phyloP scores from a whole-genome alignment of 37 sponge, comb jelly and placozoan genomes.

The Petrosia ficiformis region DNA sequence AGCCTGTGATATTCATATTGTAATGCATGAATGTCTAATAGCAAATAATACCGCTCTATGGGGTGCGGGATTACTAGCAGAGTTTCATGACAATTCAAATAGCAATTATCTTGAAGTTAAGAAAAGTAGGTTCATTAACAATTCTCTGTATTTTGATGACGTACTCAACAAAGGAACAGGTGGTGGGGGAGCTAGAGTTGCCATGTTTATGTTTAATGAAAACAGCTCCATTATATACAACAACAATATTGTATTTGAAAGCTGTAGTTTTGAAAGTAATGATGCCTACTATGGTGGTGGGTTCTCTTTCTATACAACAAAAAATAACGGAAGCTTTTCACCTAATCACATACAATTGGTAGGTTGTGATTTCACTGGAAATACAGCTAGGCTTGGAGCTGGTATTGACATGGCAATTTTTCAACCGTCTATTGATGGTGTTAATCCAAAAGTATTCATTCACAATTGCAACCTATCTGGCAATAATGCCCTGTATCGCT shows the following conservation, averaged over 20 bases:
- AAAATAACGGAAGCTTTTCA: neutral
- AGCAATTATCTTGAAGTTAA: neutral
- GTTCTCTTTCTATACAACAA: constrained; percentile 22
- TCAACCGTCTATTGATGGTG: constrained; percentile 20
- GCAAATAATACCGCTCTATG: neutral
- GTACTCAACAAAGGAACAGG: constrained; percentile 21
- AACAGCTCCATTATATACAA: neutral
- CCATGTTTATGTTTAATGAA: constrained; percentile 19
- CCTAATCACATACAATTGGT: neutral
- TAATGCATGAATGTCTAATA: constrained; percentile 1
- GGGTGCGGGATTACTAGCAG: constrained; percentile 13
- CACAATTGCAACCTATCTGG: neutral
- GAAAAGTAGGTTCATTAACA: neutral
- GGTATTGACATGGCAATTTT: constrained; percentile 28
- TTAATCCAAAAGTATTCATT: neutral
- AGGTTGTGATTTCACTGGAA: neutral
- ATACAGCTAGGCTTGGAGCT: constrained; percentile 32
- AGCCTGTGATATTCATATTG: neutral
- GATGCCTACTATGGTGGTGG: constrained; percentile 60
- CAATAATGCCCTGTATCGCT: constrained; percentile 4
- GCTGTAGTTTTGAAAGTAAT: constrained; percentile 44
- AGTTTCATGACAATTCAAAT: constrained; percentile 25
- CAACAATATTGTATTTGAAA: constrained; percentile 23
- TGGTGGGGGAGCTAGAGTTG: constrained; percentile 35
- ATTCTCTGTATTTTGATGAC: neutral